Conservation (phyloP, 1,140 invertebrate genomes). For the Phenacoccus solenopsis region DNA sequence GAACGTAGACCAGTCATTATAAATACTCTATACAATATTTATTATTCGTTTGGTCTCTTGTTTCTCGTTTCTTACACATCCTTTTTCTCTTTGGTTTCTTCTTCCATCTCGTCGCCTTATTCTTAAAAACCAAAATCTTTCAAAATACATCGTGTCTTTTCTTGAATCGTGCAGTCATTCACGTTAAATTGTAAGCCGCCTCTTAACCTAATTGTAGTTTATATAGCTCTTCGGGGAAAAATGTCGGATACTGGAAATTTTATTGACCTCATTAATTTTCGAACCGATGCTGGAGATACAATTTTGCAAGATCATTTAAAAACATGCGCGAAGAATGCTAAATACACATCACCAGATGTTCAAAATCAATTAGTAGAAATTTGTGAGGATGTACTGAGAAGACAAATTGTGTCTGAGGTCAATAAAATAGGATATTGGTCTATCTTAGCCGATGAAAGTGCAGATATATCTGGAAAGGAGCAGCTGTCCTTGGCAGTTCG, state of each 20-base stretch:
- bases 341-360: constrained; percentile 26
- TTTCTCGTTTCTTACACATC: no score
- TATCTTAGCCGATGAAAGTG: constrained; percentile 28
- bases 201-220: no score
- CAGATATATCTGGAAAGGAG: constrained; percentile 29
- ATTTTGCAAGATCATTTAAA: constrained; percentile 24
- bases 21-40: no score
- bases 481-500: constrained; percentile 29
- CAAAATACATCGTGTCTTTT: no score
- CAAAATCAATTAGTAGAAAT: constrained; percentile 28
- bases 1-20: no score
- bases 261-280: constrained; percentile 25
- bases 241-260: constrained; percentile 25
- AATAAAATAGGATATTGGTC: constrained; percentile 25
- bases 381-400: constrained; percentile 26
- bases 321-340: constrained; percentile 24
- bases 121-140: no score
- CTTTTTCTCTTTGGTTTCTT: no score
- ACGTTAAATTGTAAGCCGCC: no score
- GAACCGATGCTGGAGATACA: constrained; percentile 24
- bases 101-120: no score
- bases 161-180: no score
- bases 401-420: constrained; percentile 24
- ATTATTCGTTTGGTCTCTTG: no score
- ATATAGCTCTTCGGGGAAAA: constrained; percentile 27